A percentile compares a stretch with the other conserved stretches of the same genome.
These are phyloP conservation scores for Entomobrya proxima DNA, from an alignment of 2,888 invertebrate species.

Conservation along the genomic window DNA sequence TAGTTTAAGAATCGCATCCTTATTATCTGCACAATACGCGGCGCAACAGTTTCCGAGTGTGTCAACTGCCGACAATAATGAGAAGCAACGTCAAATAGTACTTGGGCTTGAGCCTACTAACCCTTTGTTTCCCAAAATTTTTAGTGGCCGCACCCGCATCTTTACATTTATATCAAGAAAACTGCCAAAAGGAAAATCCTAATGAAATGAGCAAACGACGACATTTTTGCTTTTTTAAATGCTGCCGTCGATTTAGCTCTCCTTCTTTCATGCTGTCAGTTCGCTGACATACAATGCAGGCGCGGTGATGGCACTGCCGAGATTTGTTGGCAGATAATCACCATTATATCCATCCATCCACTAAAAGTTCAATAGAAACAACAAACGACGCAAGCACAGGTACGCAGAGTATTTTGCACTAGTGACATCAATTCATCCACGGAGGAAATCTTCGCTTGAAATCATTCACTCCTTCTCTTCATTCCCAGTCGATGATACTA, in stretches of 20 bases:
- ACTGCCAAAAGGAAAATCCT: not conserved
- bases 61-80: too few species aligned
- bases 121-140: conserved; percentile 20
- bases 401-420: not conserved
- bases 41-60: too few species aligned
- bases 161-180: not conserved
- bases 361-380: not conserved
- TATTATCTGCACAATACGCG: too few species aligned
- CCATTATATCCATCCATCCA: not conserved
- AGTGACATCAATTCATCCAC: not conserved
- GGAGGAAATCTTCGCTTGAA: conserved; percentile 22
- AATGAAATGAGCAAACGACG: not conserved
- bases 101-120: not conserved
- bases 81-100: not conserved
- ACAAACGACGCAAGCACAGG: not conserved
- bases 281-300: conserved; percentile 6
- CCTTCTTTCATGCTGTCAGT: conserved; percentile 14
- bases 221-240: conserved; percentile 16
- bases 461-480: conserved; percentile 47
- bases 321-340: not conserved
- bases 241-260: not conserved
- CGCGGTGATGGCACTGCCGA: not conserved
- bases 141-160: conserved; percentile 41
- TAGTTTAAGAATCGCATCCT: too few species aligned
- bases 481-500: not conserved